These are phyloP conservation scores for Nettapus auritus DNA, from an alignment of 2,113 vertebrate genomes.

Conservation along the genomic window DNA sequence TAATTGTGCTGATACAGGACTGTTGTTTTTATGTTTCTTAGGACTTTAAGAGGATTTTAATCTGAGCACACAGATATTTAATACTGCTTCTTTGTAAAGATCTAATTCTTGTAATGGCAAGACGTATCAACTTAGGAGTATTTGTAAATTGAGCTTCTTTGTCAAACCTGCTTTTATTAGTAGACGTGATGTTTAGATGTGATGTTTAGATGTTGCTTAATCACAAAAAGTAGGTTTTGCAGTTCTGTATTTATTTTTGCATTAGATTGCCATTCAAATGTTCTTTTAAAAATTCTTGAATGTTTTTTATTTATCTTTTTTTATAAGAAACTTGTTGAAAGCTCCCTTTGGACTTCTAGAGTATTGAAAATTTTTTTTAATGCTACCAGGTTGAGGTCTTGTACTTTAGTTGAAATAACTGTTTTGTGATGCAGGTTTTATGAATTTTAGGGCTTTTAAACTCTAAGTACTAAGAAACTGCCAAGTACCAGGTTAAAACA, in stretches of 20 bases:
- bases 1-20: not conserved
- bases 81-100: not conserved
- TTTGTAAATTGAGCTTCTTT: not conserved
- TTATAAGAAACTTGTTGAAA: not conserved
- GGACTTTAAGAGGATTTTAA: not conserved
- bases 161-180: not conserved
- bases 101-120: not conserved
- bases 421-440: not conserved
- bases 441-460: conserved; percentile 2
- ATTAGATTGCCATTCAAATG: not conserved
- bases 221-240: not conserved
- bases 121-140: not conserved
- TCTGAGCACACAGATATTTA: not conserved
- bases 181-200: not conserved
- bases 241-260: not conserved
- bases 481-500: not conserved
- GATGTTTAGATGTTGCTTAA: not conserved
- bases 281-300: not conserved
- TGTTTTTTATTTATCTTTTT: not conserved
- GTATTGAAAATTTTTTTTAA: not conserved
- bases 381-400: not conserved
- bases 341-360: not conserved
- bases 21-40: not conserved
- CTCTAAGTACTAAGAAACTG: not conserved
- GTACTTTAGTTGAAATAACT: not conserved